Percentiles rank a stretch among this genome's conserved stretches.
Evolutionary conservation across 1,140 invertebrate species (phyloP).

Genomic region (Maconellicoccus hirsutus): DNA sequence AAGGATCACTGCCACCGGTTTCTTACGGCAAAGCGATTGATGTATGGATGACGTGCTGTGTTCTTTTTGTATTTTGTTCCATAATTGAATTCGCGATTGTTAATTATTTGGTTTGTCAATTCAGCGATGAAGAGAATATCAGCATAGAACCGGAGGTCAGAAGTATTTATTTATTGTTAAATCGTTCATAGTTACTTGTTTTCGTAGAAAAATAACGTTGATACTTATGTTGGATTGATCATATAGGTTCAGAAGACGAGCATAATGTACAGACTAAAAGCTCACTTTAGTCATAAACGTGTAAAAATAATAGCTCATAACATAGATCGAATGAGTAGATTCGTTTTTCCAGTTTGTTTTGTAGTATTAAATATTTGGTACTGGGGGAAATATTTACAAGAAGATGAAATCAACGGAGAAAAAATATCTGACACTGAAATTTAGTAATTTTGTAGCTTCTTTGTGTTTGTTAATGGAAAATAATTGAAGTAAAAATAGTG

Average conservation of each 20-base stretch:
- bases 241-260: not conserved
- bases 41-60: not conserved
- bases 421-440: not conserved
- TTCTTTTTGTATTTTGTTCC: not conserved
- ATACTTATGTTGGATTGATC: not conserved
- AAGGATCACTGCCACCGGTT: not conserved
- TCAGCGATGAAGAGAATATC: not conserved
- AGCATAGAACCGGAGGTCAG: not conserved
- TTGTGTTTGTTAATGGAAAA: too few relatives aligned
- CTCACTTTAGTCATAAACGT: not conserved
- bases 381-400: not conserved
- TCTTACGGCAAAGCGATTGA: slow-evolving; percentile 1
- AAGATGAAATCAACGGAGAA: not conserved
- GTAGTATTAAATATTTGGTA: not conserved
- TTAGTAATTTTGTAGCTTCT: too few relatives aligned
- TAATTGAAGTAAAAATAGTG: too few relatives aligned
- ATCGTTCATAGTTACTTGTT: not conserved
- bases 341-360: not conserved
- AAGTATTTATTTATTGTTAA: not conserved
- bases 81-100: slow-evolving; percentile 12
- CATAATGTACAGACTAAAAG: not conserved
- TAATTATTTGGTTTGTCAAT: not conserved
- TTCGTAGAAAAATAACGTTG: too few relatives aligned
- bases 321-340: not conserved
- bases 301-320: not conserved